Evolutionary conservation across 37 sponge, comb jelly and placozoan genomes (phyloP).

Genomic region (Axinella damicornis): DNA sequence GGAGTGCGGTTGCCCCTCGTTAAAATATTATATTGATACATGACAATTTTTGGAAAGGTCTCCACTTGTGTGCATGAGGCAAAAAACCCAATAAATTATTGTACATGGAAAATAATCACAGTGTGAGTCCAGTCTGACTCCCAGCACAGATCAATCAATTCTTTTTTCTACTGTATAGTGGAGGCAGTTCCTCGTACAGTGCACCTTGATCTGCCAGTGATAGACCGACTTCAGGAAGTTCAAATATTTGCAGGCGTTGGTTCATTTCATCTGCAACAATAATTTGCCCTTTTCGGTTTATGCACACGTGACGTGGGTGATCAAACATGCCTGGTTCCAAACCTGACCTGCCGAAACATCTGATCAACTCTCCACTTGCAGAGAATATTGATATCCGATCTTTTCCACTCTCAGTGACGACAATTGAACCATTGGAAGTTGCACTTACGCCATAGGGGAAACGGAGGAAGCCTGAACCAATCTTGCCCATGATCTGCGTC

Average conservation of each 20-base stretch:
- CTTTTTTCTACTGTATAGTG: too few species aligned
- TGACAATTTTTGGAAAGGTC: too few species aligned
- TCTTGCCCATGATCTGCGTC: neutral
- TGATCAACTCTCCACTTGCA: constrained; percentile 20
- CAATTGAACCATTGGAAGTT: neutral
- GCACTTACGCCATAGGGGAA: constrained; percentile 39
- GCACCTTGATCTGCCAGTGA: too few species aligned
- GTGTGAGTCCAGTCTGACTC: too few species aligned
- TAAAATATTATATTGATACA: too few species aligned
- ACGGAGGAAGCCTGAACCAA: constrained; percentile 17
- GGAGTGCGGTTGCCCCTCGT: too few species aligned
- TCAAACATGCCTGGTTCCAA: constrained; percentile 39
- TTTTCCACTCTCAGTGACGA: constrained; percentile 41
- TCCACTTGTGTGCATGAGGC: too few species aligned
- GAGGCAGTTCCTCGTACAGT: too few species aligned
- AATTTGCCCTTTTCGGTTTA: constrained; percentile 24
- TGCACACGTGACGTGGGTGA: constrained; percentile 39
- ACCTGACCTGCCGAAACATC: constrained; percentile 35
- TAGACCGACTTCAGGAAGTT: neutral
- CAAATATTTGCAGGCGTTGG: constrained; percentile 41
- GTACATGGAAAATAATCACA: too few species aligned
- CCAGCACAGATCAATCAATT: too few species aligned
- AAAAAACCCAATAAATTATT: too few species aligned
- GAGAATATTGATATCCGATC: constrained; percentile 39
- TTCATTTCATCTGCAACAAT: constrained; percentile 52